A percentile compares a stretch with the other conserved stretches of the same genome.
These are phyloP conservation scores for Momotus momota DNA, from an alignment of 2,797 vertebrate species.

Conservation along the genomic window DNA sequence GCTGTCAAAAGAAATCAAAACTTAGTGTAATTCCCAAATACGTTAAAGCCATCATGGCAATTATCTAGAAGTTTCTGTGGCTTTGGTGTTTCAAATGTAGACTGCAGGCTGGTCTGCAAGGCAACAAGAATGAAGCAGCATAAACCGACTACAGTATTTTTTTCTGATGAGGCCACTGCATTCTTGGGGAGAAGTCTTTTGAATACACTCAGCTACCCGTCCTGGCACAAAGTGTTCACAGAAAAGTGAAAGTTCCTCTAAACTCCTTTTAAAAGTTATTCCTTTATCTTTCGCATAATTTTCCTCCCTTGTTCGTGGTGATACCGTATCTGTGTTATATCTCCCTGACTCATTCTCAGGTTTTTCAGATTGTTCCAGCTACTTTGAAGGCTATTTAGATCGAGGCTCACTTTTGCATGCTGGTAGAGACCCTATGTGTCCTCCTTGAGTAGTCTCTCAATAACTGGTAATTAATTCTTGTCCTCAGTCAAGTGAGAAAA, in stretches of 20 bases:
- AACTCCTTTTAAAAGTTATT: background rate
- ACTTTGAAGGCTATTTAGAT: background rate
- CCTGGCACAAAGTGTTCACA: background rate
- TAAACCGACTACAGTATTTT: background rate
- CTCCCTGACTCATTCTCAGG: background rate
- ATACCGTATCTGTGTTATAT: background rate
- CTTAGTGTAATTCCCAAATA: background rate
- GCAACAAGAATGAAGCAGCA: background rate
- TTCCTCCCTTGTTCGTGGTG: background rate
- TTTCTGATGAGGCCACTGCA: background rate
- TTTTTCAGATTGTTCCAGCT: background rate
- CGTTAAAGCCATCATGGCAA: background rate
- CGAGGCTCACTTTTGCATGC: background rate
- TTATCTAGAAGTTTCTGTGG: background rate
- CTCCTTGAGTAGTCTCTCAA: background rate
- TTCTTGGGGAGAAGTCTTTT: background rate
- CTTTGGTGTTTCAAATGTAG: background rate
- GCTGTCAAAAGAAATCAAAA: background rate
- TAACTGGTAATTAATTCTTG: background rate
- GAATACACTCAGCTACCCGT: background rate
- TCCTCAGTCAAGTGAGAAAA: background rate
- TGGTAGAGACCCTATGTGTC: background rate
- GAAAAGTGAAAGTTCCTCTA: background rate
- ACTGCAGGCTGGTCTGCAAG: background rate
- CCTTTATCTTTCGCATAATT: background rate